Evolutionary conservation across 2,113 vertebrate species (phyloP).

Genomic region (Cyprinodon variegatus): DNA sequence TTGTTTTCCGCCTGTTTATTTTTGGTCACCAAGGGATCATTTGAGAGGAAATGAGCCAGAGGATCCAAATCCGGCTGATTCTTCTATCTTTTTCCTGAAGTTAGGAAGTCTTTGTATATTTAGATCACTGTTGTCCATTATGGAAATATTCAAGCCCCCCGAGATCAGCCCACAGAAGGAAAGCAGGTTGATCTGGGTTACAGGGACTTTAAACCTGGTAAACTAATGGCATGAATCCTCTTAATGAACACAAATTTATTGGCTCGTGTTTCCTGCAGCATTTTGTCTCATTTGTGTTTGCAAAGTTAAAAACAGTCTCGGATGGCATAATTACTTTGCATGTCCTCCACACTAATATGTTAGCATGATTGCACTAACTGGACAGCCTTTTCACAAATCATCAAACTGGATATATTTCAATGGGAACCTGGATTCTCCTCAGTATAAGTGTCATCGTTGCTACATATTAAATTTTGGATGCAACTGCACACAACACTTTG

Average conservation of each 20-base stretch:
- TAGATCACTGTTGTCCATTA: conserved; percentile 78
- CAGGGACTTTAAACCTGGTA: neutral
- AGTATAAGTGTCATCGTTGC: too few species aligned
- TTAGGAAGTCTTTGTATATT: conserved; percentile 76
- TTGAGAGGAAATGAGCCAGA: conserved; percentile 60
- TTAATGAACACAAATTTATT: neutral
- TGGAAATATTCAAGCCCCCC: conserved; percentile 73
- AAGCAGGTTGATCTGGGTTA: neutral
- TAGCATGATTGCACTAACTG: neutral
- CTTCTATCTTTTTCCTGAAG: conserved; percentile 75
- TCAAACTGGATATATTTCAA: neutral
- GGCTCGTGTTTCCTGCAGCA: neutral
- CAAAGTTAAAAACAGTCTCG: neutral
- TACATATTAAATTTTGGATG: neutral
- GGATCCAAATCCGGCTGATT: conserved; percentile 54
- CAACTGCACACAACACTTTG: neutral
- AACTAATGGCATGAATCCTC: neutral
- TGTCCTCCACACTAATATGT: neutral
- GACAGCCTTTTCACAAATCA: neutral
- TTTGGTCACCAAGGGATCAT: neutral
- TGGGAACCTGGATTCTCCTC: neutral
- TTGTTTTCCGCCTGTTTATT: conserved; percentile 17
- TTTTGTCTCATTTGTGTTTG: neutral
- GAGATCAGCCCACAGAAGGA: conserved; percentile 34
- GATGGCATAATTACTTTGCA: neutral